These are phyloP conservation scores for Spea hammondii DNA, from an alignment of 2,797 vertebrate genomes.

Conservation along the genomic window DNA sequence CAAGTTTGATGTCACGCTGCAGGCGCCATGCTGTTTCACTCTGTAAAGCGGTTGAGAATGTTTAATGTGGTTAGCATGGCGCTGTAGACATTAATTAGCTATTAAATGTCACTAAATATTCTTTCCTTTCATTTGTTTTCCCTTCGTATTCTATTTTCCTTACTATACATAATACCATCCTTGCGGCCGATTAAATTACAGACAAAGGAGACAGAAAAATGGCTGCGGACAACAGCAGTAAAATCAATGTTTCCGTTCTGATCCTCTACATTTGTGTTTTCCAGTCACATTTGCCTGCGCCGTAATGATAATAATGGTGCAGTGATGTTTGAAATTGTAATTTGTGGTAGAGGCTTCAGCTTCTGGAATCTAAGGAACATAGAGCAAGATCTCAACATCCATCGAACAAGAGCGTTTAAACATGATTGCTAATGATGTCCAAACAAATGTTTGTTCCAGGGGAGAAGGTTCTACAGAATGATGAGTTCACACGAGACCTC, in stretches of 20 bases:
- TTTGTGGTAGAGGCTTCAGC: too few species aligned
- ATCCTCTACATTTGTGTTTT: too few species aligned
- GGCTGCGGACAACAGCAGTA: too few species aligned
- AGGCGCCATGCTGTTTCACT: slow-evolving; percentile 2
- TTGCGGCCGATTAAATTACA: neutral
- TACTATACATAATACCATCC: neutral
- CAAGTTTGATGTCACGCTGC: slow-evolving; percentile 5
- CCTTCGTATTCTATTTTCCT: neutral
- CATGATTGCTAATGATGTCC: neutral
- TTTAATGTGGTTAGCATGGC: slow-evolving; percentile 16
- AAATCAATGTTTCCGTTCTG: too few species aligned
- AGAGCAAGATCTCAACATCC: too few species aligned
- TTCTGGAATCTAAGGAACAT: too few species aligned
- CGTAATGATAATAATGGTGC: too few species aligned
- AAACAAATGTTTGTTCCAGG: slow-evolving; percentile 65
- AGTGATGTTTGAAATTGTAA: too few species aligned
- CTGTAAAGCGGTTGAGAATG: slow-evolving; percentile 8
- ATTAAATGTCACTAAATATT: slow-evolving; percentile 28
- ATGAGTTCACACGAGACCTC: slow-evolving; percentile 95
- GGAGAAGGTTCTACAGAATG: slow-evolving; percentile 97
- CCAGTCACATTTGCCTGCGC: too few species aligned
- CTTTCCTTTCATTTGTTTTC: slow-evolving; percentile 11
- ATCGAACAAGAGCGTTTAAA: too few species aligned
- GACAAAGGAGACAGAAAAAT: neutral
- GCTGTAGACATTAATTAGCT: slow-evolving; percentile 26